A percentile compares a stretch with the other conserved stretches of the same genome.
Conservation (phyloP, 2,888 invertebrate genomes). For the Cantharis flavilabris region DNA sequence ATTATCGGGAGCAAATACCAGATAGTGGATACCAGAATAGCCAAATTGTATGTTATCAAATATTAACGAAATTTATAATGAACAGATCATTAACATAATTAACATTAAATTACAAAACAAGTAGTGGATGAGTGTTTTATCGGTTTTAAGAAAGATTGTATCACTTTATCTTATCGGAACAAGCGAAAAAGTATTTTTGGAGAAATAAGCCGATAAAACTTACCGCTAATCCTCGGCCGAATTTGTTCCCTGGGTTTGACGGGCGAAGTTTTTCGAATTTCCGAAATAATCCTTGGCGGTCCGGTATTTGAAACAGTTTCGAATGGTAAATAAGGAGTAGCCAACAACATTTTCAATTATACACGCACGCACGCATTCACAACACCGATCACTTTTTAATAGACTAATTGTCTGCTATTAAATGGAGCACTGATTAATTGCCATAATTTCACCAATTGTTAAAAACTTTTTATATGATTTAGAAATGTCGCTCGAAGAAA, state of each 20-base stretch:
- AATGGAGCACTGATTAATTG: background rate
- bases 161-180: background rate
- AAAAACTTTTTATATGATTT: background rate
- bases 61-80: background rate
- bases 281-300: conserved; percentile 53
- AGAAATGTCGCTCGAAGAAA: conserved; percentile 2
- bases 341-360: conserved; percentile 29
- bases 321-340: conserved; percentile 33
- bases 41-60: background rate
- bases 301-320: conserved; percentile 34
- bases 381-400: background rate
- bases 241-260: conserved; percentile 40
- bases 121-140: background rate
- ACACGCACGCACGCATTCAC: background rate
- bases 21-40: background rate
- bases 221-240: conserved; percentile 50
- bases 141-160: background rate
- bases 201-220: conserved; percentile 13
- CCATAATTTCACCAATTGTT: background rate
- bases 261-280: conserved; percentile 46
- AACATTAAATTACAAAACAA: background rate
- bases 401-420: background rate
- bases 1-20: background rate
- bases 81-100: background rate
- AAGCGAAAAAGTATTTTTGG: background rate